Evolutionary conservation across 35 echinoderm and acorn worm species (phyloP).

Genomic region (Anneissia japonica): DNA sequence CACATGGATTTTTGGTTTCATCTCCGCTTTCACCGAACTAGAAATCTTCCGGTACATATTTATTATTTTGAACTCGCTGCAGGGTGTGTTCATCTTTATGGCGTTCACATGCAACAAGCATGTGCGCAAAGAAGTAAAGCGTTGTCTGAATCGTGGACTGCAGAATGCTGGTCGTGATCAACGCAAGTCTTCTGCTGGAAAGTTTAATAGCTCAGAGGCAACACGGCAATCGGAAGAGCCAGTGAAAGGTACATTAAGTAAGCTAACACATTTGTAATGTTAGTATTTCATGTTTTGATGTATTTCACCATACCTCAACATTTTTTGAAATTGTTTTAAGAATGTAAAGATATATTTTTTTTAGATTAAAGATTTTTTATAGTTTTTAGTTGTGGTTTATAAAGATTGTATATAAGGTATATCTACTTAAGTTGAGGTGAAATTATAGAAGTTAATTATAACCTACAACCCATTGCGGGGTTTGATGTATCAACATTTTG

Average conservation of each 20-base stretch:
- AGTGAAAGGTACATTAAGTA: neutral
- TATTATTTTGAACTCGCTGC: constrained; percentile 49
- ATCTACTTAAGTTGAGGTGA: too few species aligned
- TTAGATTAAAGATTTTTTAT: too few species aligned
- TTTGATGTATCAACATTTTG: too few species aligned
- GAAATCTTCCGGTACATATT: constrained; percentile 41
- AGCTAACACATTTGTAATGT: neutral
- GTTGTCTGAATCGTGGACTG: neutral
- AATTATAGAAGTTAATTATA: too few species aligned
- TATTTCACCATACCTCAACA: too few species aligned
- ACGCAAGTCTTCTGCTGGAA: neutral
- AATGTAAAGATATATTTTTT: too few species aligned
- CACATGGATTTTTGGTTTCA: constrained; percentile 51
- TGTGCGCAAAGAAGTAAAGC: neutral
- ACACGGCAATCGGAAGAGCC: neutral
- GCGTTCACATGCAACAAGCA: constrained; percentile 37
- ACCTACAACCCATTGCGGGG: too few species aligned
- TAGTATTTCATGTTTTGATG: too few species aligned
- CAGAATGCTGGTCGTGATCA: neutral
- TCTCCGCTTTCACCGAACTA: constrained; percentile 16
- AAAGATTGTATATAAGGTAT: too few species aligned
- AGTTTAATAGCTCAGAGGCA: neutral
- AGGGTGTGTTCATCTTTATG: constrained; percentile 41
- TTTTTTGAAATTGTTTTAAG: too few species aligned
- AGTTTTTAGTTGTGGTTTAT: too few species aligned